phyloP scores from a whole-genome alignment of 2,113 vertebrate species.

The Lophochroa leadbeateri region DNA sequence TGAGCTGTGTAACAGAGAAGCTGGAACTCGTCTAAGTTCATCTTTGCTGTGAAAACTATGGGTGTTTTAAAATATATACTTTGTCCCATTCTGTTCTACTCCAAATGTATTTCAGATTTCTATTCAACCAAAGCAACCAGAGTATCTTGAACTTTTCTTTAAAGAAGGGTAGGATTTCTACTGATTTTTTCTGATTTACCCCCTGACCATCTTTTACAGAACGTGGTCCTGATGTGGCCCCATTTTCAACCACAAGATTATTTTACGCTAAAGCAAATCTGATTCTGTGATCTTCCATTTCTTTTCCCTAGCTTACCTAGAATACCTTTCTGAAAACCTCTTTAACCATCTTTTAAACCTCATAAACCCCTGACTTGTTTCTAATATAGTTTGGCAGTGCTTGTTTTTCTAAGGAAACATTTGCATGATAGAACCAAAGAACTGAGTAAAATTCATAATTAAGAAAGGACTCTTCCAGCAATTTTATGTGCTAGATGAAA shows the following conservation, averaged over 20 bases:
- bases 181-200: background rate
- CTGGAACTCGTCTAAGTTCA: background rate
- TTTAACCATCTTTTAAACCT: background rate
- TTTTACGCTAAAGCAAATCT: background rate
- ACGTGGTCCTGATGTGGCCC: background rate
- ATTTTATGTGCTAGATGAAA: slow-evolving; percentile 36
- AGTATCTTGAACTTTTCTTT: background rate
- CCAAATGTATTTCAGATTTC: background rate
- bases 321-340: background rate
- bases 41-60: background rate
- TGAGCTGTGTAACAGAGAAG: background rate
- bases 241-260: background rate
- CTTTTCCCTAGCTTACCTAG: background rate
- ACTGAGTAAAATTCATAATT: slow-evolving; percentile 30
- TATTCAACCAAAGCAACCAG: background rate
- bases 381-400: background rate
- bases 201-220: background rate
- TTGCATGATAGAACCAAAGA: background rate
- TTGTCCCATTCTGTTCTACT: background rate
- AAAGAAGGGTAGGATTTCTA: background rate
- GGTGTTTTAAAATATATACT: background rate
- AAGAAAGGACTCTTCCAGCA: slow-evolving; percentile 12
- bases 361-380: background rate
- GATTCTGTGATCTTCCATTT: background rate
- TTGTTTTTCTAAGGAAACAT: slow-evolving; percentile 35